Base-by-base conservation (phyloP, 2,888 invertebrate species). In the Agrenia bidenticulata region DNA sequence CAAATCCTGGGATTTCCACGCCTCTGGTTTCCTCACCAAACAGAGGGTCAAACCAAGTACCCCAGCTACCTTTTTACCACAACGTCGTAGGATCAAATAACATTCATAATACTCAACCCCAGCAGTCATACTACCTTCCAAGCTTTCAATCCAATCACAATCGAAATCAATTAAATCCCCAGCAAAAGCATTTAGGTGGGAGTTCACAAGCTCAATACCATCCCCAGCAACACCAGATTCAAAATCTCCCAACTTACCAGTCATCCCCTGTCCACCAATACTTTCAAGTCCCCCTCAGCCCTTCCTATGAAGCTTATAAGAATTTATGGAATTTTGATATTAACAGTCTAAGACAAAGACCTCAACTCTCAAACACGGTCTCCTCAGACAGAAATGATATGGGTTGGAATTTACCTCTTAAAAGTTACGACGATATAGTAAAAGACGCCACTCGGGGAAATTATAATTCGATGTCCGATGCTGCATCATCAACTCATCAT, bases 261-360 rank as follows among this genome's bases (percentile, higher is more conserved):
- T 15, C 17, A 5, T 26, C 37, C 1, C n/a, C 21, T 17, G 37
- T 42, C 17, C 53, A 53, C 11, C 23, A 26, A 9, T 19, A 42
- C 42, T 50, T 32, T 45, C 59, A 63, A 37, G 19, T 57, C 57
- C 56, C 62, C 32, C 19, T 63, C 17, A 42, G 57, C 62, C 27
- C 62, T 32, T 53, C 62, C 45, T 56, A 41, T n/a, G 42, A 62
- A 32, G 27, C 54, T 19, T 58, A 62, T 42, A 58, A 59, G 2
- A 68, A 68, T 42, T 50, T 68, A 45, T 65, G 64, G 68, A 68
- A 65, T 42, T 65, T 51, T 61, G 64, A 68, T 42, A 61, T 24
- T 19, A 41, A 61, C 26, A 54, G 27, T 27, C 32, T 55, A 17
- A 7, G 32, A 55, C 26, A 37, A 1, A 26, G 23, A 64, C 32